Evolutionary conservation across 1,140 invertebrate species (phyloP).

Genomic region (Temnothorax curvispinosus): DNA sequence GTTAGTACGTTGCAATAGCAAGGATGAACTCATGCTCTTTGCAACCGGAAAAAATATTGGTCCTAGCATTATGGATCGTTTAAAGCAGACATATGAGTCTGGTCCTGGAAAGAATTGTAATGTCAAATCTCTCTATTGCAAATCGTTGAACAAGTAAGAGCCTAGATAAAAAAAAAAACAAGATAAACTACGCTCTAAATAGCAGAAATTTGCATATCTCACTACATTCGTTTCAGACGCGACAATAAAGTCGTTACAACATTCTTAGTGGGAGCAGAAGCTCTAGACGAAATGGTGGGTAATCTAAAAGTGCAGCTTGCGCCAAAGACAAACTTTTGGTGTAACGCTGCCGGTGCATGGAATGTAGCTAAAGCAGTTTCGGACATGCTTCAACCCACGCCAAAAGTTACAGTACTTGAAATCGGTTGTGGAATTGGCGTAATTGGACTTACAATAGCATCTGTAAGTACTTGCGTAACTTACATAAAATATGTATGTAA

Average conservation of each 20-base stretch:
- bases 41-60: constrained; percentile 82
- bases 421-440: constrained; percentile 84
- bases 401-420: constrained; percentile 81
- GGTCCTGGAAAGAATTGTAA: constrained; percentile 82
- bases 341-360: constrained; percentile 81
- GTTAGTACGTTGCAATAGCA: constrained; percentile 82
- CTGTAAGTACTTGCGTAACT: constrained; percentile 74
- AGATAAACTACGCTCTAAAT: constrained; percentile 2
- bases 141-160: constrained; percentile 81
- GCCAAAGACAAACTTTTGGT: constrained; percentile 84
- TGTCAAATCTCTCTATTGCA: constrained; percentile 84
- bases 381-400: constrained; percentile 77
- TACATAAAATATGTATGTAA: constrained; percentile 13
- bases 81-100: constrained; percentile 80
- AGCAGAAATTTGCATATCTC: constrained; percentile 35
- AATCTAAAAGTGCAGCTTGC: constrained; percentile 82
- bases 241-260: constrained; percentile 75
- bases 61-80: constrained; percentile 78
- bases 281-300: constrained; percentile 83
- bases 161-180: not conserved
- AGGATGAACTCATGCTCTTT: constrained; percentile 83
- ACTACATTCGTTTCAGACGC: constrained; percentile 73
- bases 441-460: constrained; percentile 81
- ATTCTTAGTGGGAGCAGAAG: constrained; percentile 83
- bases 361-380: constrained; percentile 79